Evolutionary conservation across 1,140 invertebrate species (phyloP).

Genomic region (Drosophila tristis): DNA sequence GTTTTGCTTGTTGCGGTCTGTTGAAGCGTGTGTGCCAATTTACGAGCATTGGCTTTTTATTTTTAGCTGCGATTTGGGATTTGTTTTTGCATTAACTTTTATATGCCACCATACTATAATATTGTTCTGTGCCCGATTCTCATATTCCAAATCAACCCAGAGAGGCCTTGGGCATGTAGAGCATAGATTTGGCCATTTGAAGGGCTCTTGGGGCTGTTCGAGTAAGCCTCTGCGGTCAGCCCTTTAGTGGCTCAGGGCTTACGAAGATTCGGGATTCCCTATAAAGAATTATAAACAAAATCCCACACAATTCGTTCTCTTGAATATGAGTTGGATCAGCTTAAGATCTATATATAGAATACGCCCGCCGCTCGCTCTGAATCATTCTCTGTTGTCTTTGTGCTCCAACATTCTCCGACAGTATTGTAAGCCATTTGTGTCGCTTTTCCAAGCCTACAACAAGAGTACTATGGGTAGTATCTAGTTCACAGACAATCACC

Average conservation of each 20-base stretch:
- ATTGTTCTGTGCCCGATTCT: slow-evolving; percentile 54
- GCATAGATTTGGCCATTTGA: slow-evolving; percentile 15
- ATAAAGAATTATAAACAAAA: too few relatives aligned
- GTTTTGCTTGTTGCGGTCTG: slow-evolving; percentile 64
- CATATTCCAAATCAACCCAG: slow-evolving; percentile 45
- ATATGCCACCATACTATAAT: slow-evolving; percentile 44
- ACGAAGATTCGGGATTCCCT: background rate
- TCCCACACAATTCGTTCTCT: background rate
- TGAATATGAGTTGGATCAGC: background rate
- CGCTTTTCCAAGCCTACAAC: slow-evolving; percentile 20
- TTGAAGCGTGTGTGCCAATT: slow-evolving; percentile 80
- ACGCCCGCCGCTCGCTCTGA: slow-evolving; percentile 5
- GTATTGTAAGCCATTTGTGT: slow-evolving; percentile 28
- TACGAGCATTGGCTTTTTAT: slow-evolving; percentile 73
- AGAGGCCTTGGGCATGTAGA: slow-evolving; percentile 25
- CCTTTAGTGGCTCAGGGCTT: too few relatives aligned
- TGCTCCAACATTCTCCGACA: background rate
- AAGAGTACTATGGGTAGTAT: slow-evolving; percentile 20
- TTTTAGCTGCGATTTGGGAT: slow-evolving; percentile 58
- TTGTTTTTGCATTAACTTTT: slow-evolving; percentile 58
- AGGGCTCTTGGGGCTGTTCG: background rate
- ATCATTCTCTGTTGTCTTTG: background rate
- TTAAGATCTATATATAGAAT: slow-evolving; percentile 10
- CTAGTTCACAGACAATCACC: slow-evolving; percentile 52
- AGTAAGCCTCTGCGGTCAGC: background rate